Conservation (phyloP, 2,113 vertebrate species). For the Sylvilagus bachmani region DNA sequence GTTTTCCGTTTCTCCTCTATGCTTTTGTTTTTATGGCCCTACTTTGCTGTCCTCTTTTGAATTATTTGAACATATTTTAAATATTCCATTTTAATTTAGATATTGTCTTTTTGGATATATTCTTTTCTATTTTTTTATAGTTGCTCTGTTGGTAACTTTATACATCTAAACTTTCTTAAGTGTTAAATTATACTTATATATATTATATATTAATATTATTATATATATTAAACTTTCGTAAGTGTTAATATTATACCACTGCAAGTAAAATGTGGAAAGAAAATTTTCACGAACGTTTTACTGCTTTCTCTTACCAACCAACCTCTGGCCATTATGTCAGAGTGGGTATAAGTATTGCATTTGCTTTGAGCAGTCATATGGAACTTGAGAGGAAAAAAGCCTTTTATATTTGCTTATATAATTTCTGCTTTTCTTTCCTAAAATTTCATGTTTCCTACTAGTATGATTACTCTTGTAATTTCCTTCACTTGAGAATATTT, state of each 20-base stretch:
- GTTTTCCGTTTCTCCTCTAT: slow-evolving; percentile 31
- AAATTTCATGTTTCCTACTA: slow-evolving; percentile 8
- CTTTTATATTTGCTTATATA: background rate
- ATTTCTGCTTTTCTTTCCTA: background rate
- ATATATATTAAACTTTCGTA: slow-evolving; percentile 28
- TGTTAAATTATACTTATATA: background rate
- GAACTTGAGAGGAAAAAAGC: background rate
- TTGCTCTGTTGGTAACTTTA: slow-evolving; percentile 13
- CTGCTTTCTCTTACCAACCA: background rate
- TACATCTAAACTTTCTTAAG: slow-evolving; percentile 8
- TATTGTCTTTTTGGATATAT: slow-evolving; percentile 11
- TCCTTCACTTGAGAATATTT: background rate
- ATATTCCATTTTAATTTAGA: slow-evolving; percentile 17
- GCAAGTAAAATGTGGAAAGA: slow-evolving; percentile 46
- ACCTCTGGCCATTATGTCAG: background rate
- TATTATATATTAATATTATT: too few relatives aligned
- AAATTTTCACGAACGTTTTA: background rate
- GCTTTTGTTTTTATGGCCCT: slow-evolving; percentile 9
- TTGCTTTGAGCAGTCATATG: background rate
- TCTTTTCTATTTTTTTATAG: background rate
- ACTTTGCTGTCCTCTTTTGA: background rate
- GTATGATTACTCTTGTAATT: background rate
- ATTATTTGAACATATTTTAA: background rate
- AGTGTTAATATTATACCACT: background rate
- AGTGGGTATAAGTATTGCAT: background rate